Percentiles rank a stretch among this genome's conserved stretches.
phyloP scores from a whole-genome alignment of 2,888 invertebrate species.

The Apoda limacodes region DNA sequence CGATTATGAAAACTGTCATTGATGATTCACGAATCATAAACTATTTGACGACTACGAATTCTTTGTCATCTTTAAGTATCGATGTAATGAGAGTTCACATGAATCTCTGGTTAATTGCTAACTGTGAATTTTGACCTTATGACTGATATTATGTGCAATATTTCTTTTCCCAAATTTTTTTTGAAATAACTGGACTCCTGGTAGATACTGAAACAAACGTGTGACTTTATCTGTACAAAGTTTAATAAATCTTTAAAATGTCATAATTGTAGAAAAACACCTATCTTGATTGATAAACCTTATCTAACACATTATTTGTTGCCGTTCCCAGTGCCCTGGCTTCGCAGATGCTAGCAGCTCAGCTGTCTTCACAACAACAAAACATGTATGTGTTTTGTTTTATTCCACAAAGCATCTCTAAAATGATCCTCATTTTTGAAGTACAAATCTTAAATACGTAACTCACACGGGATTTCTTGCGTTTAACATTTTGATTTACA shows the following conservation, averaged over 20 bases:
- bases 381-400: conserved; percentile 87
- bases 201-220: no score
- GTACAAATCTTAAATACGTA: background rate
- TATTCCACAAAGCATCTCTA: conserved; percentile 43
- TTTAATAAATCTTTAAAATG: conserved; percentile 6
- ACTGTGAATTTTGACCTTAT: no score
- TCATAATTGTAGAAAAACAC: no score
- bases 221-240: conserved; percentile 35
- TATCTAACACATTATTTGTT: conserved; percentile 62
- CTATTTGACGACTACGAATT: no score
- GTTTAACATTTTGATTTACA: background rate
- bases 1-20: no score
- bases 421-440: conserved; percentile 23
- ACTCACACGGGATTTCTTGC: background rate
- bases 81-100: no score
- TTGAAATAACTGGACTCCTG: no score
- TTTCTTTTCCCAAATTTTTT: no score
- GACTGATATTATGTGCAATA: no score
- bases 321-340: conserved; percentile 94
- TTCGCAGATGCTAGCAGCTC: conserved; percentile 95
- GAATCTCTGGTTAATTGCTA: no score
- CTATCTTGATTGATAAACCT: conserved; percentile 34
- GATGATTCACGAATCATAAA: no score
- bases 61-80: no score
- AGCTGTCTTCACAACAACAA: conserved; percentile 93